A percentile compares a stretch with the other conserved stretches of the same genome.
These are phyloP conservation scores for Panzeria rudis DNA, from an alignment of 2,888 invertebrate genomes.

Conservation along the genomic window DNA sequence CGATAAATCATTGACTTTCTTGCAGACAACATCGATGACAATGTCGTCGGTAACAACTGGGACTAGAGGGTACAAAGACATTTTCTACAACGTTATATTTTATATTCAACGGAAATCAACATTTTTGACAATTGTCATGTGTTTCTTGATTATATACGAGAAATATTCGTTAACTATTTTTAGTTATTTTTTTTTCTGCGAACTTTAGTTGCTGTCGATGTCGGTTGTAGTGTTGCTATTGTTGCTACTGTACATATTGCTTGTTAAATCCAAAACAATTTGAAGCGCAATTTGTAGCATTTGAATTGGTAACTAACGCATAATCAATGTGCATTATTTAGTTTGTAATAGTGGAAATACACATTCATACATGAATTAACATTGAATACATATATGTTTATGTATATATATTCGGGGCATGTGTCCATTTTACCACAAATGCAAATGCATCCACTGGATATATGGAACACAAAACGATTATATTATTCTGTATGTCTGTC, in stretches of 20 bases:
- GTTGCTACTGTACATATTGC: slow-evolving; percentile 25
- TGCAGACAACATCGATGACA: too few species aligned
- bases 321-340: slow-evolving; percentile 68
- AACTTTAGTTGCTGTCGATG: slow-evolving; percentile 27
- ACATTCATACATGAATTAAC: slow-evolving; percentile 49
- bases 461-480: slow-evolving; percentile 41
- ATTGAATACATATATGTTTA: background rate
- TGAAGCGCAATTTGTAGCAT: slow-evolving; percentile 71
- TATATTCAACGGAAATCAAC: slow-evolving; percentile 70
- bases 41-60: too few species aligned
- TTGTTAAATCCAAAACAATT: slow-evolving; percentile 59
- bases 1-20: too few species aligned
- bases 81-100: slow-evolving; percentile 47
- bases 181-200: background rate
- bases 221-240: slow-evolving; percentile 16
- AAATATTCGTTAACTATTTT: background rate
- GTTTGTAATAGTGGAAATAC: slow-evolving; percentile 46
- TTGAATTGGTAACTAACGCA: slow-evolving; percentile 72
- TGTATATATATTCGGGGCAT: background rate
- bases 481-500: slow-evolving; percentile 2
- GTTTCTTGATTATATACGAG: background rate
- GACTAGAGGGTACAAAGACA: too few species aligned
- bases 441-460: slow-evolving; percentile 22
- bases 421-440: slow-evolving; percentile 44
- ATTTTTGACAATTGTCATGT: slow-evolving; percentile 67